phyloP scores from a whole-genome alignment of 2,797 vertebrate genomes.

The Argentina silus region DNA sequence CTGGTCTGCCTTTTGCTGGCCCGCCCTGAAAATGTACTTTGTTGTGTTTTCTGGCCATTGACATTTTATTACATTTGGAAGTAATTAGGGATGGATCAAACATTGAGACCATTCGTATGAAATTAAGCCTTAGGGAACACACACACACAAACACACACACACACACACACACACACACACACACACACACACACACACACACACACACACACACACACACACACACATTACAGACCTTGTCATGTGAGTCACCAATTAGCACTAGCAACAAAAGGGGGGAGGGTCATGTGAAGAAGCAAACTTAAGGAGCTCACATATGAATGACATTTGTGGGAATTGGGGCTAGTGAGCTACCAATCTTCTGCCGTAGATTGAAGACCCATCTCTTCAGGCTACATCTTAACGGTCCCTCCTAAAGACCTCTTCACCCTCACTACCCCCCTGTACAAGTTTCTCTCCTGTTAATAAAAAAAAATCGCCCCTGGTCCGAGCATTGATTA shows the following conservation, averaged over 20 bases:
- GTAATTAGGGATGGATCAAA: constrained; percentile 31
- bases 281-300: too few relatives aligned
- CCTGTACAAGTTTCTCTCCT: too few relatives aligned
- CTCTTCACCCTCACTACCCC: too few relatives aligned
- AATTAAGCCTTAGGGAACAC: neutral
- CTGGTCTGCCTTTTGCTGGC: constrained; percentile 14
- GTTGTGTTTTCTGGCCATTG: constrained; percentile 32
- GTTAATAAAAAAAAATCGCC: too few relatives aligned
- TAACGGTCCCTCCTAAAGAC: too few relatives aligned
- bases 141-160: neutral
- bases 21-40: neutral
- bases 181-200: neutral
- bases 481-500: too few relatives aligned
- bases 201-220: neutral
- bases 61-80: constrained; percentile 48
- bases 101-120: constrained; percentile 38
- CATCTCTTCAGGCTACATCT: too few relatives aligned
- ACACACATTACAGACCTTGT: neutral
- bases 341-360: too few relatives aligned
- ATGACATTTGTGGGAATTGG: too few relatives aligned
- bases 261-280: neutral
- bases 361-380: too few relatives aligned
- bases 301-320: too few relatives aligned
- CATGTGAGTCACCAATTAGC: constrained; percentile 1
- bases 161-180: neutral